Evolutionary conservation across 2,888 invertebrate genomes (phyloP), one percentile per base, ranked within the genome.

Genomic region (Chalcosyrphus nemorum): DNA sequence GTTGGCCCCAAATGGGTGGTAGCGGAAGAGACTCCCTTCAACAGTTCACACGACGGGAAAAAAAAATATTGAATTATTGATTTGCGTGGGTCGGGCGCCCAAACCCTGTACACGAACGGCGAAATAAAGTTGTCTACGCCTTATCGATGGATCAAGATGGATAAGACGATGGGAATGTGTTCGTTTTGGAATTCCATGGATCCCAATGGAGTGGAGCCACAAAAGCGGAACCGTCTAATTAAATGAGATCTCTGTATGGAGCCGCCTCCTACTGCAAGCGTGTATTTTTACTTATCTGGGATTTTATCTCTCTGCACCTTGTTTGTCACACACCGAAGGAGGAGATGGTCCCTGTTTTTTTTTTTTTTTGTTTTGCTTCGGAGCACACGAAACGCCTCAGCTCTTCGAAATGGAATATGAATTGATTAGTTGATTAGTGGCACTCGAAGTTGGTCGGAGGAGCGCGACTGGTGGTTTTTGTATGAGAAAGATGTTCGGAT

Each of bases 371-470:
- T 54, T 68, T 24, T 35, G n/a, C 24, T 38, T 45, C 7, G 35
- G n/a, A 54, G 41, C 45, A 43, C 70, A 59, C 27, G 41, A 41
- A 41, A 47, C 68, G 27, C 38, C 43, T 70, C 27, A 56, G 21
- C 63, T 21, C 41, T 24, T 17, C 11, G 45, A 54, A 43, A 27
- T 56, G 78, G 57, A 43, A 75, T 81, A 70, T 76, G 76, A 76
- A 76, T 81, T 81, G 75, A 76, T 81, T 68, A 59, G 78, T 66
- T 74, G 72, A 80, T 80, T 80, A 74, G 76, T 68, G 63, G 81
- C 32, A 52, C 50, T 65, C 57, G 50, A 17, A 45, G 57, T 72
- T 13, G 59, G 45, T 56, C n/a, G 15, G 15, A 11, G 13, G 24
- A 21, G 13, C n/a, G 21, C n/a, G n/a, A n/a, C n/a, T n/a, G n/a